Conservation (phyloP, 2,797 vertebrate species). For the Cebuella pygmaea region DNA sequence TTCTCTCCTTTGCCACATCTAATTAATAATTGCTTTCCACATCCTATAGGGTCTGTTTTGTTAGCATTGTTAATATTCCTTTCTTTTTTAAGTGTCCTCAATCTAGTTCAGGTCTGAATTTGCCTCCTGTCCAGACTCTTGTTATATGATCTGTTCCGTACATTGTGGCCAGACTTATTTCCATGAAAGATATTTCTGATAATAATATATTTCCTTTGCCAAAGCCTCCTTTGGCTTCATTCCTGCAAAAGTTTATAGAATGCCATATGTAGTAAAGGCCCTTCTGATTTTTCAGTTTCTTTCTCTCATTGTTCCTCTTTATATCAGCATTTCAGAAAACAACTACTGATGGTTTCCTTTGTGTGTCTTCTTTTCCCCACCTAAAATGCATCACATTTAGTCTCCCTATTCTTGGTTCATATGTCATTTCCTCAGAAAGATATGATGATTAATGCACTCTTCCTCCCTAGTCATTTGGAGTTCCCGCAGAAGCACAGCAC, state of each 20-base stretch:
- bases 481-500: not conserved
- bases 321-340: not conserved
- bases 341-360: not conserved
- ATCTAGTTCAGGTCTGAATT: not conserved
- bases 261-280: not conserved
- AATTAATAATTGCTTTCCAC: not conserved
- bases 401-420: not conserved
- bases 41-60: not conserved
- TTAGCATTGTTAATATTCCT: not conserved
- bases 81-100: not conserved
- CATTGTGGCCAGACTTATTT: conserved; percentile 15
- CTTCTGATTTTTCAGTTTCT: conserved; percentile 28
- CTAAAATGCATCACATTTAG: not conserved
- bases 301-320: not conserved
- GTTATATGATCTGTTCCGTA: not conserved
- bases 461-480: not conserved
- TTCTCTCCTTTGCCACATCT: not conserved
- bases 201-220: not conserved
- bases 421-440: not conserved
- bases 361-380: not conserved
- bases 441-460: not conserved
- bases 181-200: not conserved
- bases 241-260: not conserved
- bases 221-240: conserved; percentile 15
- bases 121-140: not conserved